These are phyloP conservation scores for Silurus asotus DNA, from an alignment of 2,113 vertebrate species.

Conservation along the genomic window DNA sequence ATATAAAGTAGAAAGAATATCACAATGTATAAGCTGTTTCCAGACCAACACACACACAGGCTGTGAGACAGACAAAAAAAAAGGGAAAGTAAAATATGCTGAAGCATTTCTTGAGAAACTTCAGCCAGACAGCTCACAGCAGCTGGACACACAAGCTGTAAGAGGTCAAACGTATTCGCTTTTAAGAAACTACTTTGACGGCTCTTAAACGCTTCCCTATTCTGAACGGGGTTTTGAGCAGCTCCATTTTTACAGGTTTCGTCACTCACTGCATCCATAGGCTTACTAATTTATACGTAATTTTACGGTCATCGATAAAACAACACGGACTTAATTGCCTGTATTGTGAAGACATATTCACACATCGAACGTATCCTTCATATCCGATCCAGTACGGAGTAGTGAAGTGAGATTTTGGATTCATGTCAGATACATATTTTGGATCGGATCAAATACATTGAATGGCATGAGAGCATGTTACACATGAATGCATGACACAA, in stretches of 20 bases:
- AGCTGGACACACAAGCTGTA: background rate
- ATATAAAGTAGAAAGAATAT: background rate
- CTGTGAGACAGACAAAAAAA: background rate
- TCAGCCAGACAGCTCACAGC: background rate
- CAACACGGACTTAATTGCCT: background rate
- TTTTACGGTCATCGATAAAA: background rate
- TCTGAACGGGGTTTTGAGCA: background rate
- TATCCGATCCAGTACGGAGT: background rate
- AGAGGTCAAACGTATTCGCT: background rate
- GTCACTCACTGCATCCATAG: background rate
- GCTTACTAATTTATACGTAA: background rate
- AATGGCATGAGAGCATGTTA: background rate
- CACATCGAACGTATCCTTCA: background rate
- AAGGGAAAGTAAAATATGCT: background rate
- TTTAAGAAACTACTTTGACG: background rate
- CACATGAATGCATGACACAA: background rate
- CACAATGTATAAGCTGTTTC: background rate
- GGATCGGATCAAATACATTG: background rate
- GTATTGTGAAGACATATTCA: background rate
- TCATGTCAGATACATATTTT: background rate
- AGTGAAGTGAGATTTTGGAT: background rate
- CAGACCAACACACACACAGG: background rate
- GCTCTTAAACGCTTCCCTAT: background rate
- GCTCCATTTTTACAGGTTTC: background rate
- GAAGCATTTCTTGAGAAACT: background rate